Base-by-base conservation (phyloP, 2,888 invertebrate species). In the Epirrhoe tristata region DNA sequence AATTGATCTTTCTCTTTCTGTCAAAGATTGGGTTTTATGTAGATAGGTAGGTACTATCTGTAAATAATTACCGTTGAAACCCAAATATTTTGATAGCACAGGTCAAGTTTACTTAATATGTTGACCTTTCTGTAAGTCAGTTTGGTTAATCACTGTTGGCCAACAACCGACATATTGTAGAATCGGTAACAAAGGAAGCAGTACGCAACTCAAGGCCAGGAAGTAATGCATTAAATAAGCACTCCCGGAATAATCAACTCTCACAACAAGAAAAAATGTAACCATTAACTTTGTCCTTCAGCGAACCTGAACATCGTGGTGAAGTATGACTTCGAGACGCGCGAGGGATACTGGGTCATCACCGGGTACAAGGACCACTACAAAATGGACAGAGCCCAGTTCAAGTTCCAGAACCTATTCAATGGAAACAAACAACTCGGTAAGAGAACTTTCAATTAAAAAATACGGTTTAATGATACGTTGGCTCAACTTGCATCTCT, bases 401-500 rank as follows among this genome's bases (percentile, higher is more conserved):
- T 93, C 87, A 91, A 91, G 74, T 93, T 94, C 80, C 86, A 83
- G 72, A 93, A 93, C 79, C 81, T 94, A 34, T 94, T 93, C 74
- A 84, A 84, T 1, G 94, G 94, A 43, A 92, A 93, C 78, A 89
- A 92, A 78, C 80, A 89, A 61, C 80, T 94, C 0, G 90, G 93
- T 94, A 74, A 86, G 86, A 55, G 2, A 48, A 48, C 7, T 24
- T 24, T 24, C 1, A 24, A 3, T 2, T 24, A 24, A 2, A 24
- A 24, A n/a, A n/a, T n/a, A n/a, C n/a, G n/a, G n/a, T n/a, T n/a
- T n/a, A n/a, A n/a, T n/a, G 24, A 24, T 24, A 24, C 24, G 24
- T 24, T 24, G 24, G 24, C 24, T 24, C 24, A 2, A 2, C 24
- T 24, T 24, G 24, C 24, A 24, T 24, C 24, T 24, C 24, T 24